Evolutionary conservation across 2,888 invertebrate genomes (phyloP).

Genomic region (Chaetogeoica ovagalla): DNA sequence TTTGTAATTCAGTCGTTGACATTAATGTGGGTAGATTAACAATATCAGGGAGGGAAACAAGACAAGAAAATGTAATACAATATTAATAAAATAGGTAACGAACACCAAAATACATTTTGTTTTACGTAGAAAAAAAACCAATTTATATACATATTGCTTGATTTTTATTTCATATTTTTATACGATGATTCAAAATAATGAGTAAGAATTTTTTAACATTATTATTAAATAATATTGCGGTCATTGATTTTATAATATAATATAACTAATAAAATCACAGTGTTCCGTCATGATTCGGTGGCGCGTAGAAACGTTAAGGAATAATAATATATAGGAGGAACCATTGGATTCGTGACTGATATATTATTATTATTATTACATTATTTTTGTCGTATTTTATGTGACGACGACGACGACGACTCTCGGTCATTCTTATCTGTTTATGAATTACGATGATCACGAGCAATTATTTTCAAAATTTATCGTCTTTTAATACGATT

Average conservation of each 20-base stretch:
- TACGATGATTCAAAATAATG: no score
- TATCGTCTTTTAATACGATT: constrained; percentile 6
- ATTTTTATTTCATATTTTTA: background rate
- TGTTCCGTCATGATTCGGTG: no score
- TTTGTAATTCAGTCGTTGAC: no score
- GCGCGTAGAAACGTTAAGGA: no score
- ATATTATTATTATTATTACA: constrained; percentile 1
- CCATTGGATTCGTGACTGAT: background rate
- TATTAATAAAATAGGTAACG: no score
- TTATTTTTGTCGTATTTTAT: background rate
- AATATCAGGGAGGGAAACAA: no score
- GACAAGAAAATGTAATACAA: no score
- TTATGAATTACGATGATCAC: constrained; percentile 2
- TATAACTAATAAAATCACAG: background rate
- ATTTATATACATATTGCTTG: background rate
- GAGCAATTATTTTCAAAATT: constrained; percentile 38
- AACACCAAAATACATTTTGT: no score
- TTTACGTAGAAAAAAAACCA: no score
- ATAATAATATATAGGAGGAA: background rate
- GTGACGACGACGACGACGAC: no score
- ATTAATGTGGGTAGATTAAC: no score
- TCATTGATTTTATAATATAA: background rate
- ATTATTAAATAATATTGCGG: background rate
- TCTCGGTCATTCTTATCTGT: constrained; percentile 32
- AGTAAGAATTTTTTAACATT: background rate